phyloP scores from a whole-genome alignment of 2,797 vertebrate genomes.

The Coilia nasus region DNA sequence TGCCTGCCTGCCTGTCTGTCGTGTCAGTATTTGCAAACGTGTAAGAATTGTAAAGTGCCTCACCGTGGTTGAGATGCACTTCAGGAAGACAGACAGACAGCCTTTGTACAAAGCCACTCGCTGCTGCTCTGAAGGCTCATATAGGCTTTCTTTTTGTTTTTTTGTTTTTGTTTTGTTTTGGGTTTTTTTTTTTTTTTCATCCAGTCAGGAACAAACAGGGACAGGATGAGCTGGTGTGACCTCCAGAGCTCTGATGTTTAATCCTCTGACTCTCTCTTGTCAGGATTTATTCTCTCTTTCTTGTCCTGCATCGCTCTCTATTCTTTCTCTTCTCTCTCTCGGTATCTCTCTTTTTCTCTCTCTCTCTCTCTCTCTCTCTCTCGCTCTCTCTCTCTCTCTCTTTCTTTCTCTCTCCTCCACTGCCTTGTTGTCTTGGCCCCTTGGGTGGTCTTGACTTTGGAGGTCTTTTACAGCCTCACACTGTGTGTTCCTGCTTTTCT shows the following conservation, averaged over 20 bases:
- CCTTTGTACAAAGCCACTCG: background rate
- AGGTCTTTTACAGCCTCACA: background rate
- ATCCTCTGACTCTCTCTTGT: background rate
- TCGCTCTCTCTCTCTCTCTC: too few species aligned
- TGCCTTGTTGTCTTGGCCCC: background rate
- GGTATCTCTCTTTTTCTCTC: too few species aligned
- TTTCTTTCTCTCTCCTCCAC: background rate
- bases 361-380: too few species aligned
- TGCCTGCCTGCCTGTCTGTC: background rate
- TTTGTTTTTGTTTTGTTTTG: too few species aligned
- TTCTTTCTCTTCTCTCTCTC: too few species aligned
- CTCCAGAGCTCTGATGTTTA: background rate
- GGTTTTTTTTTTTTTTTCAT: background rate
- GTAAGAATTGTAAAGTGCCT: too few species aligned
- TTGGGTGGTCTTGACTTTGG: slow-evolving; percentile 12
- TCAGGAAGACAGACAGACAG: background rate
- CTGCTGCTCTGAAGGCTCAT: background rate
- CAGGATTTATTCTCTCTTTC: too few species aligned
- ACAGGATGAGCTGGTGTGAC: background rate
- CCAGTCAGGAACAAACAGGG: background rate
- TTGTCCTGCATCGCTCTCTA: too few species aligned
- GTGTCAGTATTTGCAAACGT: background rate
- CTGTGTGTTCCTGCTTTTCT: background rate
- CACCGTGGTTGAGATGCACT: background rate
- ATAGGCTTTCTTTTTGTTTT: background rate